Base-by-base conservation (phyloP, 2,888 invertebrate species). In the Argynnis bischoffii region DNA sequence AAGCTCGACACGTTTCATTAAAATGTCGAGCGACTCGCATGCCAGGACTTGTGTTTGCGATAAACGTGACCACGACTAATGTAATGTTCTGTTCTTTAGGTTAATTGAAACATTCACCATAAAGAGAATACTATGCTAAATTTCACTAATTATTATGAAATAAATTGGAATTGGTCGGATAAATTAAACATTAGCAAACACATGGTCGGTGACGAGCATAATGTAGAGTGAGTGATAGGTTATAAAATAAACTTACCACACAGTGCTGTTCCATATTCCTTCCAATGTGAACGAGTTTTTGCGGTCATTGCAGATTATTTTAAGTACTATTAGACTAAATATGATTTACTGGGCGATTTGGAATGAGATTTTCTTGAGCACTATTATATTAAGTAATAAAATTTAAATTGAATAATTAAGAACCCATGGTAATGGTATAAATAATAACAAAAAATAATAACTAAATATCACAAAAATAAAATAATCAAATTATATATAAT, bases 331-430 rank as follows among this genome's bases (percentile, higher is more conserved):
- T 76, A 79, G 79, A 82, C 80, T 78, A 82, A 81, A 78, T 80
- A 82, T 76, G 67, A 76, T 78, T 82, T 83, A 87, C 82, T 86
- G 87, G 86, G 84, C 73, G 83, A 82, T 88, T 89, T 92, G 92
- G 92, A 92, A 92, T 92, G 92, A 92, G 90, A 90, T 90, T 90
- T 86, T 86, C 83, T 92, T 92, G 92, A 92, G 92, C 92, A 91
- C 91, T 88, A 87, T 85, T 83, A 84, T 83, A 84, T 75, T 66
- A 76, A 76, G 82, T 81, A 80, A 81, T 41, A 41, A 81, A 85
- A 85, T 83, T 63, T 88, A 89, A 78, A 84, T 81, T 85, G 85
- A 81, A 87, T 86, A 86, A 59, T 88, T 87, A 87, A 78, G 83
- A 86, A 90, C 85, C 86, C 92, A 91, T 92, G 82, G 80, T 90